Conservation (phyloP, 2,113 vertebrate species). For the Nesogale talazaci region DNA sequence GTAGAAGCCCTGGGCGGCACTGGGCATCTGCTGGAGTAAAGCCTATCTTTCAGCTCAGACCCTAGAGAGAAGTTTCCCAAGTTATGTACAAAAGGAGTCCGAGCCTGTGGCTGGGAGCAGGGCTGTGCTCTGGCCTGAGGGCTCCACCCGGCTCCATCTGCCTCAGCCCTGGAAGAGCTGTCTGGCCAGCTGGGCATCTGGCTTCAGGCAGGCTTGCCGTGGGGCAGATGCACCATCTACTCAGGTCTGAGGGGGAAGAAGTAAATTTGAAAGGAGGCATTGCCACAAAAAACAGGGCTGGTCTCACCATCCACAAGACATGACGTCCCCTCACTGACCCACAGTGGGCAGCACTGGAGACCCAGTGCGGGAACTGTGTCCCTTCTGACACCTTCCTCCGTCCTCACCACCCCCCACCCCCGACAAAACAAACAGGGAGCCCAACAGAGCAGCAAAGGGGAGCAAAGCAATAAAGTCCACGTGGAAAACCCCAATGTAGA, state of each 20-base stretch:
- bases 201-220: not conserved
- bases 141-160: not conserved
- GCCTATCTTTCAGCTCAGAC: not conserved
- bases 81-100: not conserved
- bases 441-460: no score
- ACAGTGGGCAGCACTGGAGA: no score
- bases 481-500: no score
- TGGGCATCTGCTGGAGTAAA: not conserved
- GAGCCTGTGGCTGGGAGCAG: not conserved
- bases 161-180: not conserved
- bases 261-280: not conserved
- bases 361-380: no score
- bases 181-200: not conserved
- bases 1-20: rapidly evolving
- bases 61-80: not conserved
- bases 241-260: not conserved
- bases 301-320: no score
- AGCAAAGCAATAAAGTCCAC: no score
- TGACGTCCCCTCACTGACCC: no score
- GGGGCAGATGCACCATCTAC: not conserved
- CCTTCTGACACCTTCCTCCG: no score
- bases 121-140: not conserved
- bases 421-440: no score
- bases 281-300: no score
- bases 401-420: no score